phyloP scores from a whole-genome alignment of 2,113 vertebrate genomes.

The Ochotona princeps region DNA sequence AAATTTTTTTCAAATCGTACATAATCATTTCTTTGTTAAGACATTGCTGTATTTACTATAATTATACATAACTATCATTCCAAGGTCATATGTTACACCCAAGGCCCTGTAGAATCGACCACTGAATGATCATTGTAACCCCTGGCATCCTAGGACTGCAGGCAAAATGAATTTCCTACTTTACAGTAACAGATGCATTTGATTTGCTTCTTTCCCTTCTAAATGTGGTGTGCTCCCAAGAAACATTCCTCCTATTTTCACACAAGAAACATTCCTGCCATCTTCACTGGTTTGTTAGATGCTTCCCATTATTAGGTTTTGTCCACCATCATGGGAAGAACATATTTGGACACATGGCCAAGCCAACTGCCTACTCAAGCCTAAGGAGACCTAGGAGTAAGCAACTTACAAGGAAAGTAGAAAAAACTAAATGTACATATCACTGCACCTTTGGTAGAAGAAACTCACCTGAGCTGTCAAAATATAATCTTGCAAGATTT shows the following conservation, averaged over 20 bases:
- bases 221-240: neutral
- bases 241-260: neutral
- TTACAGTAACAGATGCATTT: neutral
- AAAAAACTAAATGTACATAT: neutral
- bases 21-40: conserved; percentile 11
- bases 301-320: neutral
- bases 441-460: neutral
- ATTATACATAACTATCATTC: neutral
- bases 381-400: neutral
- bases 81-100: neutral
- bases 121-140: neutral
- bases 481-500: neutral
- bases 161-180: neutral
- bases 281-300: neutral
- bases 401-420: neutral
- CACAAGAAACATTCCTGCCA: neutral
- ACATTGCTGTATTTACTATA: neutral
- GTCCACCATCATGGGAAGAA: neutral
- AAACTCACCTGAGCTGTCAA: neutral
- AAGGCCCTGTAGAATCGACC: neutral
- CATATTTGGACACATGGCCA: neutral
- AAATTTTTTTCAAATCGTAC: neutral
- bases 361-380: neutral
- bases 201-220: neutral
- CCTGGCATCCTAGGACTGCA: neutral